Evolutionary conservation across 2,797 vertebrate species (phyloP), one percentile per base, ranked within the genome.

Genomic region (Poliocrania exsul): DNA sequence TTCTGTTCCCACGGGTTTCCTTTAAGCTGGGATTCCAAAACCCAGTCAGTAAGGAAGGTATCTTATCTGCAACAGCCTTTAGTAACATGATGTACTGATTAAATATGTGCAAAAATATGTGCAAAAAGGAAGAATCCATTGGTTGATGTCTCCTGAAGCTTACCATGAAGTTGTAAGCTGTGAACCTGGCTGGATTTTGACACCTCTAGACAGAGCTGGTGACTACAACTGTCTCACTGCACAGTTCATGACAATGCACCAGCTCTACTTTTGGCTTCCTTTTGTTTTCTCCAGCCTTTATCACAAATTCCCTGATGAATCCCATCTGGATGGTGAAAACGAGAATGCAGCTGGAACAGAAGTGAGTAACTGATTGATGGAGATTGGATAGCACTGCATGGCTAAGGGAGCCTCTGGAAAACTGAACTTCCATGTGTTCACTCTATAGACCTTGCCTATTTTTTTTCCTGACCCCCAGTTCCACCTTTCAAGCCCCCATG

Each of bases 251-350:
- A 24, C 73, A 71, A 0, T 71, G 6, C 37, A 29, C 1, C 2
- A 3, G 49, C 74, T 86, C 0, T 37, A 8, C 16, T 47, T 69
- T 7, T 38, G 49, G 38, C 40, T 40, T 61, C 56, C 40, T 88
- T 67, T 61, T 56, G 31, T 88, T 66, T 73, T 79, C 96, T 95
- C 87, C 96, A 99, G 99, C 99, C 58, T 99, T 99, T 87, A 96
- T 99, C 92, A 99, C 99, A 35, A 99, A 99, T 97, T 99, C 99
- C 67, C 96, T 99, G 97, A 99, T 99, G 99, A 99, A 99, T 95
- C 99, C 99, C 13, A 95, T 99, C 96, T 99, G 99, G 99, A 99
- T 99, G 99, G 99, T 99, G 86, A 99, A 99, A 98, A 99, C 99
- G 5, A 98, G 99, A 93, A 99, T 99, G 99, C 99, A 99, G 93